Evolutionary conservation across 1,140 invertebrate species (phyloP).

Genomic region (Aphaenogaster ashmeadi): DNA sequence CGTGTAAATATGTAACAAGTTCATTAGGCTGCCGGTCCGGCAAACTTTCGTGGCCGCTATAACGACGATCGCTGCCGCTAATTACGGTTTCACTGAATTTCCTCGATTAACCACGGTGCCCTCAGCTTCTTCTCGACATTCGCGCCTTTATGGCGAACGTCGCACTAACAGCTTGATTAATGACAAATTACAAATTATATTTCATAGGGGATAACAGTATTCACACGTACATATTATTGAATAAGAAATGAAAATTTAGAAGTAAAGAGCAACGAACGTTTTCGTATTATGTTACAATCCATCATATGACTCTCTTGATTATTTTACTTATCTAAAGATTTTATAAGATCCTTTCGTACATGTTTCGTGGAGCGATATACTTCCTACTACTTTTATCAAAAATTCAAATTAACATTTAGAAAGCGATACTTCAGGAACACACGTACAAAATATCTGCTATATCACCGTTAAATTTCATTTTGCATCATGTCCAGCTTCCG

Average conservation of each 20-base stretch:
- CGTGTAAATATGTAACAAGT: slow-evolving; percentile 78
- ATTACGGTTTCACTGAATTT: slow-evolving; percentile 76
- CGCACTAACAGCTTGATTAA: slow-evolving; percentile 46
- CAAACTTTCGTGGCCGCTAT: slow-evolving; percentile 74
- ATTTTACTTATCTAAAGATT: neutral
- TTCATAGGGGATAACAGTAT: neutral
- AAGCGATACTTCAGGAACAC: neutral
- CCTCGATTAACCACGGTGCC: slow-evolving; percentile 65
- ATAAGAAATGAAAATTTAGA: neutral
- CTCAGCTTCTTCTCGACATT: slow-evolving; percentile 13
- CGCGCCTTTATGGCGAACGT: slow-evolving; percentile 2
- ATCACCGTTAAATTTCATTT: slow-evolving; percentile 4
- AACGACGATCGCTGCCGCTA: slow-evolving; percentile 70
- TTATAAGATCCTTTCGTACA: neutral
- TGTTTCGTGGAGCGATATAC: neutral
- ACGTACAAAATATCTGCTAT: neutral
- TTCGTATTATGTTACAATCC: neutral
- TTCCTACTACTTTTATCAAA: slow-evolving; percentile 4
- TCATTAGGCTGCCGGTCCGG: slow-evolving; percentile 72
- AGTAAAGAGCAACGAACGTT: neutral
- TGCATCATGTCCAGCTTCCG: neutral
- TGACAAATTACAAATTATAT: slow-evolving; percentile 25
- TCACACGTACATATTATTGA: neutral
- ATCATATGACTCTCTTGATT: neutral
- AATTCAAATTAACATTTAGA: slow-evolving; percentile 6